Percentiles rank a stretch among this genome's conserved stretches.
phyloP scores from a whole-genome alignment of 2,888 invertebrate genomes.

The Eristalis pertinax region DNA sequence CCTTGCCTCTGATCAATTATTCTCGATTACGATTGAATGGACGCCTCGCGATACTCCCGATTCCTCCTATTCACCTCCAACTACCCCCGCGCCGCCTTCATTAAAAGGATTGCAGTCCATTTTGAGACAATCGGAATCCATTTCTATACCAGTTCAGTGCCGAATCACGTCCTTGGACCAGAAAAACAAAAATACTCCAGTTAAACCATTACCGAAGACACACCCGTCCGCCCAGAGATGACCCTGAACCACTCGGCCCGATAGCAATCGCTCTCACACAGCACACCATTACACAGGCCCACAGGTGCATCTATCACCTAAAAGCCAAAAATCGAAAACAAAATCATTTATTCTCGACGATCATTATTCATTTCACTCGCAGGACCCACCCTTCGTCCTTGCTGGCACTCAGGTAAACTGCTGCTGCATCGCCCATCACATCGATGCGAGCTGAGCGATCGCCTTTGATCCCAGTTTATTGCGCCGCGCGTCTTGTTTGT shows the following conservation, averaged over 20 bases:
- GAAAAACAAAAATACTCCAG: background rate
- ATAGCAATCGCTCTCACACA: background rate
- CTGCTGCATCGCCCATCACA: background rate
- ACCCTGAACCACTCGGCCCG: background rate
- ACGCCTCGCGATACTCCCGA: too few relatives aligned
- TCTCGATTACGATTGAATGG: too few relatives aligned
- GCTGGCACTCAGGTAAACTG: background rate
- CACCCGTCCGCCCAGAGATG: background rate
- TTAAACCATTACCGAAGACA: background rate
- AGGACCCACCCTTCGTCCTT: background rate
- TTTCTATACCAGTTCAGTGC: too few relatives aligned
- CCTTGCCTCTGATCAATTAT: too few relatives aligned
- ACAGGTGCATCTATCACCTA: conserved; percentile 29
- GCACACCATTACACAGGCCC: background rate
- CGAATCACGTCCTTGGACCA: background rate
- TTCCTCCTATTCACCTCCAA: too few relatives aligned
- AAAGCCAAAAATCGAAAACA: background rate
- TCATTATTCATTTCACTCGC: background rate
- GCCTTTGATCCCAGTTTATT: conserved; percentile 68
- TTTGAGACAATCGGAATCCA: background rate
- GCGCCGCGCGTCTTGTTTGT: conserved; percentile 68
- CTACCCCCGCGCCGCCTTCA: too few relatives aligned
- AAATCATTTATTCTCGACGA: background rate
- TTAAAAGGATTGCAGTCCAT: too few relatives aligned
- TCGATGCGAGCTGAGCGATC: background rate